Evolutionary conservation across 2,113 vertebrate genomes (phyloP), one percentile per base, ranked within the genome.

Genomic region (Budorcas taxicolor): DNA sequence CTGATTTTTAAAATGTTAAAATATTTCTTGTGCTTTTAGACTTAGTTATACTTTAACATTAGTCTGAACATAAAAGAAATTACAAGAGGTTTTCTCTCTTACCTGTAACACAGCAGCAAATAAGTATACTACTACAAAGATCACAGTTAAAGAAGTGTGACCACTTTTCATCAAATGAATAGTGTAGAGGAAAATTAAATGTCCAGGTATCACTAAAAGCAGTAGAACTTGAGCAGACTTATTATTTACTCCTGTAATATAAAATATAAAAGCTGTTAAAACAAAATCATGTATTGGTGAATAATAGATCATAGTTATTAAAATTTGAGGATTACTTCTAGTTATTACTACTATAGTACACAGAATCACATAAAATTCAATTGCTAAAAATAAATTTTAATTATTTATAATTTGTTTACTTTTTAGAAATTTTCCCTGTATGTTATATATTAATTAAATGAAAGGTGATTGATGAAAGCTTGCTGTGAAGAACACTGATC

Each of bases 151-250:
- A 15, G 99, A 99, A 83, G 99, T 99, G 94, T 99, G 99, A 60
- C 99, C 99, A 0, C 99, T 99, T 97, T 99, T 99, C 99, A 99
- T 99, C 98, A 99, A 97, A 97, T 99, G 99, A 96, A 99, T 99
- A 6, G 99, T 99, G 96, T 99, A 99, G 91, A 99, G 99, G 99
- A 99, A 99, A 98, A 99, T 99, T 91, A 99, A 97, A 90, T 99
- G 99, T 96, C 99, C 99, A 0, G 99, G 99, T 97, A 99, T 97
- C 92, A 99, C 99, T 97, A 99, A 94, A 11, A 99, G 99, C 90
- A 99, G 98, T 4, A 99, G 99, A 98, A 99, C 99, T 98, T 99
- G 99, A 74, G 99, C 99, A 80, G 99, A 99, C 92, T 99, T 99
- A 98, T 99, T 99, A 98, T 99, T 99, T 98, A 99, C 99, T 92